Conservation (phyloP, 2,113 vertebrate species). For the Catharus bicknelli region DNA sequence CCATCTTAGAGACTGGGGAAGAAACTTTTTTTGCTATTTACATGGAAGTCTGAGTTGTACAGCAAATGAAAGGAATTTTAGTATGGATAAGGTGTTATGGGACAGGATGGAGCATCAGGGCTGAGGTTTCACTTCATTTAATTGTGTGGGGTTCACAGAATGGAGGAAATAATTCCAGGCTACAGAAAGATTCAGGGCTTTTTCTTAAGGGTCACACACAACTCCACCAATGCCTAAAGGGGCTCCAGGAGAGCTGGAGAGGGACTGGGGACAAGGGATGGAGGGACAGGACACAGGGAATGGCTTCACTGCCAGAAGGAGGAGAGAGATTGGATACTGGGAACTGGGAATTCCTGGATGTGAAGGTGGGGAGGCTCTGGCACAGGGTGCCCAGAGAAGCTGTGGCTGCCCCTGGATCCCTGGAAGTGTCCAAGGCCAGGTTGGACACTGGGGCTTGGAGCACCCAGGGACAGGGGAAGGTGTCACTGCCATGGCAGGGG, state of each 20-base stretch:
- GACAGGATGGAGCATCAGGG: background rate
- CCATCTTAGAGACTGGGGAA: background rate
- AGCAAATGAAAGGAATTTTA: background rate
- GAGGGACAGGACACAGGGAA: background rate
- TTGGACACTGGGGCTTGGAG: no score
- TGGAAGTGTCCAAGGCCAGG: no score
- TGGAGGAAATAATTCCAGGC: background rate
- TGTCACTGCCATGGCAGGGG: no score
- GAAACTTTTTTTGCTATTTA: background rate
- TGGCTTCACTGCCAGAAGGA: background rate
- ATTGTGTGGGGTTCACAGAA: background rate
- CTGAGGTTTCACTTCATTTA: background rate
- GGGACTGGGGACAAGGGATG: background rate
- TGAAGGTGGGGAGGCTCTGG: no score
- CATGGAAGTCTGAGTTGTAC: background rate
- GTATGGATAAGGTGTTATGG: background rate
- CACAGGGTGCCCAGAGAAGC: no score
- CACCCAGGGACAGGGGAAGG: no score
- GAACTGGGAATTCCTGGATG: no score
- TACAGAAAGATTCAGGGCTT: background rate
- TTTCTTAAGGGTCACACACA: background rate
- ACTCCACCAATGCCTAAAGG: background rate
- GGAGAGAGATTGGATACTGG: no score
- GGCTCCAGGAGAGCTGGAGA: background rate
- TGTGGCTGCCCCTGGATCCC: no score